These are phyloP conservation scores for Margarornis squamiger DNA, from an alignment of 2,797 vertebrate genomes.

Conservation along the genomic window DNA sequence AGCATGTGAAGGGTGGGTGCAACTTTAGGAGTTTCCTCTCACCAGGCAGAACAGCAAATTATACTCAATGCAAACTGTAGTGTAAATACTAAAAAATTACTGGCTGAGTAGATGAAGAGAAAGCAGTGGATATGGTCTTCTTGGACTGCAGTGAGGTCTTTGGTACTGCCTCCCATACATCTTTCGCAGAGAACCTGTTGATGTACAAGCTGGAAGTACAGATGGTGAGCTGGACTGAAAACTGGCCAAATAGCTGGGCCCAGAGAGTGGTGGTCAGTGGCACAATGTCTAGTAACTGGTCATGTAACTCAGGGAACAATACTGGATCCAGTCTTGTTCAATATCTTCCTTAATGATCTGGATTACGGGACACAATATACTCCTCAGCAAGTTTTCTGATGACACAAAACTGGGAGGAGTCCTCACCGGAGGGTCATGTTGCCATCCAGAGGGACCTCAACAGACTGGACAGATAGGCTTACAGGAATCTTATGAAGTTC, in stretches of 20 bases:
- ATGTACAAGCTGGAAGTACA: not conserved
- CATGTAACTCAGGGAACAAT: rapidly evolving
- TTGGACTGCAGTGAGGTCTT: not conserved
- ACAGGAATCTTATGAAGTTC: not conserved
- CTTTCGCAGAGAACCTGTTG: not conserved
- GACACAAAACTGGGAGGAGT: not conserved
- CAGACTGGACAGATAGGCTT: not conserved
- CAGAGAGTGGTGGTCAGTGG: not conserved
- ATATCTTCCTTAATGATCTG: not conserved
- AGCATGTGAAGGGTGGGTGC: not conserved
- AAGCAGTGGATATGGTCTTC: not conserved
- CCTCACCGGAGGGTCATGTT: not conserved
- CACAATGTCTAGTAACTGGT: not conserved
- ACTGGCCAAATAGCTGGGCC: not conserved
- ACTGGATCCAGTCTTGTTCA: not conserved
- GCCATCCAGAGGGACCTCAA: not conserved
- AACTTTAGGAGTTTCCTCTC: not conserved
- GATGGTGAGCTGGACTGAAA: not conserved
- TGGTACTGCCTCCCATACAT: not conserved
- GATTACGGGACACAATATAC: not conserved
- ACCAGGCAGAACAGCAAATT: not conserved
- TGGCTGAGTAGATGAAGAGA: not conserved
- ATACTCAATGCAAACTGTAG: not conserved
- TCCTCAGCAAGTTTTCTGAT: not conserved
- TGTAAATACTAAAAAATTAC: not conserved